phyloP scores from a whole-genome alignment of 2,888 invertebrate genomes.

The Sarcophaga variegata region DNA sequence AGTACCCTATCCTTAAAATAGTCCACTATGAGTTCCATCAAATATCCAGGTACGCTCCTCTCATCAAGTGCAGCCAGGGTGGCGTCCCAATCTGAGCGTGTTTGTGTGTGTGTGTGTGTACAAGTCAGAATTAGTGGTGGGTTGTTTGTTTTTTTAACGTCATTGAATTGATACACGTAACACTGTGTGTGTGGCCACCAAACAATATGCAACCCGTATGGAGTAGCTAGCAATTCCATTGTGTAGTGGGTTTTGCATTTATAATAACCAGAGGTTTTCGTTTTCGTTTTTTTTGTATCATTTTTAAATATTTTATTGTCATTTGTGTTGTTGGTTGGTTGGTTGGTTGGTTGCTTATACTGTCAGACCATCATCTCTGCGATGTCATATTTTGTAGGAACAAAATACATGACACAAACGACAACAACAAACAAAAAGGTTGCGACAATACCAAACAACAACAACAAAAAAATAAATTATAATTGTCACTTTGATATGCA shows the following conservation, averaged over 20 bases:
- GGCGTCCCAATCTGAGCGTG: too few species aligned
- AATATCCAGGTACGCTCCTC: too few species aligned
- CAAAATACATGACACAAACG: neutral
- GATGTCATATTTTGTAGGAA: neutral
- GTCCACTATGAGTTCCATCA: too few species aligned
- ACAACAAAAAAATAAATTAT: neutral
- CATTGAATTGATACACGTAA: constrained; percentile 43
- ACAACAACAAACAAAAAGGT: neutral
- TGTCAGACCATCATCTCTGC: neutral
- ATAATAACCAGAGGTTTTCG: neutral
- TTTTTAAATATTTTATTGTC: too few species aligned
- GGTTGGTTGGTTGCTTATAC: too few species aligned
- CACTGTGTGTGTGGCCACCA: constrained; percentile 15
- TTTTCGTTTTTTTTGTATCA: neutral
- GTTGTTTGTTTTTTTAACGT: constrained; percentile 51
- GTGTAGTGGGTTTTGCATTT: neutral
- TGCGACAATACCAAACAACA: constrained; percentile 1
- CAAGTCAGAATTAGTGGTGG: constrained; percentile 3
- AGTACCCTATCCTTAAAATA: too few species aligned
- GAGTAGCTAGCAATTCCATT: neutral
- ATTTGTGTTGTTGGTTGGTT: too few species aligned
- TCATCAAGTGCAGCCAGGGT: too few species aligned
- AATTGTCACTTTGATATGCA: constrained; percentile 44
- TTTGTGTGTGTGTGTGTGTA: neutral
- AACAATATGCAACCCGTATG: neutral